Base-by-base conservation (phyloP, 2,113 vertebrate species). In the Gymnogyps californianus region DNA sequence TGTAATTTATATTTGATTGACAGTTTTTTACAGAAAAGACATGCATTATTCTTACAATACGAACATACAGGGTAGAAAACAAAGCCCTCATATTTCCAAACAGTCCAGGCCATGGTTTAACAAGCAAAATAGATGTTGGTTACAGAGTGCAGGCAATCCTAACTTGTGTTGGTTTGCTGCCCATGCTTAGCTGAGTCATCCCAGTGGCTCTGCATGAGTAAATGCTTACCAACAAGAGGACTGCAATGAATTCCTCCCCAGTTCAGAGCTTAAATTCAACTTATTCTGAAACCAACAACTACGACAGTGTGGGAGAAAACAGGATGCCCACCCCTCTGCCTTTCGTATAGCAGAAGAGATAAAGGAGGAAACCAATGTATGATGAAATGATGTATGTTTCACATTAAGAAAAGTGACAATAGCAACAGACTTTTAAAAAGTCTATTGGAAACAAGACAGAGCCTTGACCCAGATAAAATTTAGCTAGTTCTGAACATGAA, bases 281-380 rank as follows among this genome's bases (percentile, higher is more conserved):
- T 88, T 86, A 87, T 96, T 95, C 87, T 46, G 95, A 97, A 96
- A 97, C 91, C 83, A 86, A 12, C 93, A 94, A 9, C 86, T 83
- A 87, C 2, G 3, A 82, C 85, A 85, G 74, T 6, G 58, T 86
- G 89, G 82, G 90, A 96, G 94, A 96, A 83, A 90, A 95, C 93
- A 94, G 94, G 95, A 96, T 93, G 88, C 83, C 89, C 64, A 90
- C 47, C 38, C 58, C 77, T 67, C 70, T 89, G 87, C 74, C 91
- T 97, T 93, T 77, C 16, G 14, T 34, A 47, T 4, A 83, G 59
- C 51, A 74, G 36, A 80, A 69, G 58, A 95, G 94, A 75, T 65
- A 81, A 82, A 84, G 71, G 82, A 92, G 76, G 76, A 95, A 93
- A 84, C 72, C 57, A 54, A 5, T 0, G 79, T 2, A 12, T 78